Evolutionary conservation across 2,888 invertebrate genomes (phyloP).

Genomic region (Venustoraphidia nigricollis): DNA sequence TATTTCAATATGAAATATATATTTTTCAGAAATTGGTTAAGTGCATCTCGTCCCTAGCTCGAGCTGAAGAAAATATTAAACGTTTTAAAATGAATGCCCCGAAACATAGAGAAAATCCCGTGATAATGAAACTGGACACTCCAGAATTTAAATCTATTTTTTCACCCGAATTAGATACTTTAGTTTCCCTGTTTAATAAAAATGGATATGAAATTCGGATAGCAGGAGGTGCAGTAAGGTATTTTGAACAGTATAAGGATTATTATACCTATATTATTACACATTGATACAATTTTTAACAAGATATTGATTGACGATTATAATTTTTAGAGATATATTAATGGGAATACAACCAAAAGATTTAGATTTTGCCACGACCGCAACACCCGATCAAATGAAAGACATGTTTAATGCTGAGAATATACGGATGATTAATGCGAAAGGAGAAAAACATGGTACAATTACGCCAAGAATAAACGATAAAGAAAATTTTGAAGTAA

Average conservation of each 20-base stretch:
- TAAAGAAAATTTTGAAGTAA: constrained; percentile 85
- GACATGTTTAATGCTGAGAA: constrained; percentile 72
- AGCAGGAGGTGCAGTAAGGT: constrained; percentile 92
- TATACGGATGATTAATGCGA: constrained; percentile 81
- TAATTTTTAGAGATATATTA: constrained; percentile 52
- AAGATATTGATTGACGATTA: neutral
- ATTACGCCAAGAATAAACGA: constrained; percentile 91
- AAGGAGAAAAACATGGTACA: constrained; percentile 90
- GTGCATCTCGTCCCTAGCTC: too few species aligned
- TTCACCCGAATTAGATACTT: constrained; percentile 57
- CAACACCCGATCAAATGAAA: constrained; percentile 93
- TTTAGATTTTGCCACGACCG: constrained; percentile 94
- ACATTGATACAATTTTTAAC: neutral
- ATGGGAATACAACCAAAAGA: constrained; percentile 70
- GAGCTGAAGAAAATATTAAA: neutral
- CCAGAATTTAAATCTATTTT: constrained; percentile 66
- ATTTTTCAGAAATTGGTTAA: too few species aligned
- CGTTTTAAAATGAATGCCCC: constrained; percentile 20
- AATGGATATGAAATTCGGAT: constrained; percentile 76
- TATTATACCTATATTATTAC: neutral
- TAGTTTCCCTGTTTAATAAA: constrained; percentile 63
- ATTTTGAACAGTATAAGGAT: constrained; percentile 13
- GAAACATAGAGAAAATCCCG: constrained; percentile 40
- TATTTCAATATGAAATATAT: too few species aligned
- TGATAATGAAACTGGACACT: constrained; percentile 53